phyloP scores from a whole-genome alignment of 2,888 invertebrate species.

The Ophioninae sp. region DNA sequence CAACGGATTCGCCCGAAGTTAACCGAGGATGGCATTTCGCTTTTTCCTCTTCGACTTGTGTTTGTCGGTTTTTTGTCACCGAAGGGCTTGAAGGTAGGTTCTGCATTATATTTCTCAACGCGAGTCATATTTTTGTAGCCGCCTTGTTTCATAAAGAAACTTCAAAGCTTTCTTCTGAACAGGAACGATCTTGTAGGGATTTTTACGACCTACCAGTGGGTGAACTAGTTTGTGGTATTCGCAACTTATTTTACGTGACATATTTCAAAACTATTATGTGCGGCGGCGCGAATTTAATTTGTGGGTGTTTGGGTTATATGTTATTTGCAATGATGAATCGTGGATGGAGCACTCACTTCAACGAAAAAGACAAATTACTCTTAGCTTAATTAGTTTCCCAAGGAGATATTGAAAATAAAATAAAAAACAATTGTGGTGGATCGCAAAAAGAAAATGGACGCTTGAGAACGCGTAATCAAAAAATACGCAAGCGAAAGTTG shows the following conservation, averaged over 20 bases:
- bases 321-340: slow-evolving; percentile 11
- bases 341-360: not conserved
- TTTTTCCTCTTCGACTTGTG: too few relatives aligned
- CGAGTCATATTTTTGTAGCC: too few relatives aligned
- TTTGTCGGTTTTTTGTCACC: too few relatives aligned
- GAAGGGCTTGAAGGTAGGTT: too few relatives aligned
- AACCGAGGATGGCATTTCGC: too few relatives aligned
- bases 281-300: not conserved
- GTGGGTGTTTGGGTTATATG: not conserved
- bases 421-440: not conserved
- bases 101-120: too few relatives aligned
- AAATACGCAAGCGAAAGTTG: slow-evolving; percentile 26
- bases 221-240: not conserved
- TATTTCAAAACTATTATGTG: not conserved
- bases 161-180: slow-evolving; percentile 20
- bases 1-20: too few relatives aligned
- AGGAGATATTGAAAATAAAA: not conserved
- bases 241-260: not conserved
- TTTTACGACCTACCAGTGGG: not conserved
- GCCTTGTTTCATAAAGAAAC: slow-evolving; percentile 31
- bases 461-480: slow-evolving; percentile 24
- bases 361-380: not conserved
- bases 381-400: not conserved
- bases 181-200: slow-evolving; percentile 17
- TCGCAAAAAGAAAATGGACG: slow-evolving; percentile 19